Evolutionary conservation across 2,113 vertebrate species (phyloP).

Genomic region (Fregetta grallaria): DNA sequence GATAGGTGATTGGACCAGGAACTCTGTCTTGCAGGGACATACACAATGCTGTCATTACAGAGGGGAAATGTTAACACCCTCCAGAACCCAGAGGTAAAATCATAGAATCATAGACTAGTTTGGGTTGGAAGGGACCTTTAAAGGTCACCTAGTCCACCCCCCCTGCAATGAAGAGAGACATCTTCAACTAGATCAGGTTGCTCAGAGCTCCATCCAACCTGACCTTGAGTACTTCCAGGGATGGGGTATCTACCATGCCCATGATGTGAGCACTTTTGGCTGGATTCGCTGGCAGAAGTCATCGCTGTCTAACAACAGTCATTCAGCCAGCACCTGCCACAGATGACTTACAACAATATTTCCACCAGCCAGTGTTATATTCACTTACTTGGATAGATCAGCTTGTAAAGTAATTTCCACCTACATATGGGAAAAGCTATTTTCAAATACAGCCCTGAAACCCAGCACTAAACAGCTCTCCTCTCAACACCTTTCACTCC

Average conservation of each 20-base stretch:
- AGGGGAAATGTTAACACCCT: background rate
- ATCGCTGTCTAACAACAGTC: background rate
- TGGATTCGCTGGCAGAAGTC: background rate
- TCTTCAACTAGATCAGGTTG: background rate
- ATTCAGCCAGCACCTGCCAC: background rate
- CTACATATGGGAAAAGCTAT: background rate
- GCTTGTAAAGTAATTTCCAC: background rate
- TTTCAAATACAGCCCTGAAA: background rate
- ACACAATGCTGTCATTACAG: accelerated
- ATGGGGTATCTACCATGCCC: background rate
- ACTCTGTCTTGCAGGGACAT: background rate
- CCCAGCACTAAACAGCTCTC: background rate
- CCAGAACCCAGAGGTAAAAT: background rate
- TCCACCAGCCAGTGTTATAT: background rate
- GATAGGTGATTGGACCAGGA: background rate
- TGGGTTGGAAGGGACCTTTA: background rate
- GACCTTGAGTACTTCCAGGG: background rate
- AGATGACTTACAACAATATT: background rate
- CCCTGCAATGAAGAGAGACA: background rate
- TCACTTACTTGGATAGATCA: background rate
- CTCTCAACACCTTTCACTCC: background rate
- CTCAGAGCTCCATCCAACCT: background rate
- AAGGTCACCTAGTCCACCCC: background rate
- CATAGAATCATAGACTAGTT: background rate
- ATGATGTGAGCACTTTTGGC: background rate